phyloP scores from a whole-genome alignment of 2,888 invertebrate species.

The Ectropis crepuscularia region DNA sequence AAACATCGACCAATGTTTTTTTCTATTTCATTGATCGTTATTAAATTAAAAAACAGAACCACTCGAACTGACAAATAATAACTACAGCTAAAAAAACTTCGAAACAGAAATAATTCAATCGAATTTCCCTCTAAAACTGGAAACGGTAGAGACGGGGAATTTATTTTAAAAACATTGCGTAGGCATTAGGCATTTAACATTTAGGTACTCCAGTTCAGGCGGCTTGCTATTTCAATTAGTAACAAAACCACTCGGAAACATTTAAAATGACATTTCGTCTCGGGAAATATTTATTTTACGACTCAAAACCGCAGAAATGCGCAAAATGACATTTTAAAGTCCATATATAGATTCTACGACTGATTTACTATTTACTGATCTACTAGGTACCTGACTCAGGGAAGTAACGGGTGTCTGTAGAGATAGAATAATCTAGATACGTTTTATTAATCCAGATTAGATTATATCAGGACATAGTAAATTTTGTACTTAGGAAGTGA shows the following conservation, averaged over 20 bases:
- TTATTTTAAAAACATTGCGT: neutral
- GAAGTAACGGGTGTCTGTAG: slow-evolving; percentile 19
- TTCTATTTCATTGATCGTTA: too few relatives aligned
- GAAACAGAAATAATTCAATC: neutral
- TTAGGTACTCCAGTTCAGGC: slow-evolving; percentile 3
- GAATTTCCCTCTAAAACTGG: neutral
- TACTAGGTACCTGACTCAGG: slow-evolving; percentile 1
- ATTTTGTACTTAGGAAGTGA: too few relatives aligned
- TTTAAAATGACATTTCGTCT: slow-evolving; percentile 10
- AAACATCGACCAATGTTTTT: too few relatives aligned
- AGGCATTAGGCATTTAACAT: neutral
- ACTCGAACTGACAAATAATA: too few relatives aligned
- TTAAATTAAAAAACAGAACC: too few relatives aligned
- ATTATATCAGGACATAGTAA: too few relatives aligned
- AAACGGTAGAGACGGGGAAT: neutral
- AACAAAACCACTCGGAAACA: slow-evolving; percentile 1
- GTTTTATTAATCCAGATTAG: too few relatives aligned
- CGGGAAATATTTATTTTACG: slow-evolving; percentile 6
- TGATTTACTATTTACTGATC: slow-evolving; percentile 10
- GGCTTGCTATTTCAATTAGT: slow-evolving; percentile 1
- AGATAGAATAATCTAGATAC: neutral
- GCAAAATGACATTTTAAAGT: slow-evolving; percentile 6
- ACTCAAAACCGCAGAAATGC: neutral
- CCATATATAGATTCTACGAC: slow-evolving; percentile 14
- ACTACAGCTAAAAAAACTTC: too few relatives aligned